Base-by-base conservation (phyloP, 2,888 invertebrate species). In the Aethes cnicana region DNA sequence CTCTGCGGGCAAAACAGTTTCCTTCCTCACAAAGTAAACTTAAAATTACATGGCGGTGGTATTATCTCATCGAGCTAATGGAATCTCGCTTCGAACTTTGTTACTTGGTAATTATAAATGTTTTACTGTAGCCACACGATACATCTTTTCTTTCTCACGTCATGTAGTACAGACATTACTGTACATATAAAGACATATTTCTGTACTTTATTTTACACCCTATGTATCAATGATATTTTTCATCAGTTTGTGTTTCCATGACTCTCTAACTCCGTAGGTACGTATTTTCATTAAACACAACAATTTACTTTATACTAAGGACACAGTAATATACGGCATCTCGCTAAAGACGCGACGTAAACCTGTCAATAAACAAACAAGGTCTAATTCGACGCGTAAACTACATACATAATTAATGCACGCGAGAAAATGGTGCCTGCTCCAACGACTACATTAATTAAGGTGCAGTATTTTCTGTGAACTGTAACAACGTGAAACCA, bases 391-490 rank as follows among this genome's bases (percentile, higher is more conserved):
- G 39, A 46, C 32, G 36, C 37, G 39, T 52, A 46, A 42, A 46
- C 44, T 46, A 39, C 37, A 39, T 21, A 32, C 23, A 28, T 52
- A 39, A 33, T 48, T 57, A 42, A 25, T 41, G 20, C 21, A 42
- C 30, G 43, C 18, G 23, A 28, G 42, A 42, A 41, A 53, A 47
- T 32, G 48, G 23, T 36, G 35, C 47, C 44, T 26, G 35, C 57
- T 53, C 53, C 41, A 57, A 65, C 63, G 64, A 65, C 67, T 53
- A 66, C 70, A 72, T 77, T 79, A 79, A 78, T 84, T n/a, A 17
- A n/a, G 7, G 33, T n/a, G 11, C 8, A 18, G 9, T 17, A 32
- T 6, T 23, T 14, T 39, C 52, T 52, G 44, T 39, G 44, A 32
- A 9, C 50, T 52, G 25, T 39, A 39, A 11, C 9, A 23, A 25